Conservation (phyloP, 2,113 vertebrate genomes). For the Trinectes maculatus region DNA sequence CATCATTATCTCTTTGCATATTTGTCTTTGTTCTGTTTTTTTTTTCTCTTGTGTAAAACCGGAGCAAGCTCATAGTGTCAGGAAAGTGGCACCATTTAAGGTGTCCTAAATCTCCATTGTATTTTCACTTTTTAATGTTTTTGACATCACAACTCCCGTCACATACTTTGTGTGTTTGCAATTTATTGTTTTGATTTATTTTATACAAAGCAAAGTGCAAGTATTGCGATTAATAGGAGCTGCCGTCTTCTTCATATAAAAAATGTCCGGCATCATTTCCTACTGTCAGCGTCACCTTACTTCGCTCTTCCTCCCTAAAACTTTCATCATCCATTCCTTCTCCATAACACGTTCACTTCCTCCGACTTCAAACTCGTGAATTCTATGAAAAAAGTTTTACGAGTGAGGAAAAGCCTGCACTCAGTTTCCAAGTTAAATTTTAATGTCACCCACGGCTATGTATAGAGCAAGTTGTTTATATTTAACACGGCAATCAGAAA, state of each 20-base stretch:
- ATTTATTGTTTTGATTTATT: too few species aligned
- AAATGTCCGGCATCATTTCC: conserved; percentile 4
- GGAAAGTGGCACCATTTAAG: neutral
- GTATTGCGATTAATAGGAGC: too few species aligned
- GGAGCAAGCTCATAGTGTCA: conserved; percentile 31
- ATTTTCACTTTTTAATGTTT: conserved; percentile 4
- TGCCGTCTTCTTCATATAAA: too few species aligned
- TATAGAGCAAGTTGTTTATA: conserved; percentile 21
- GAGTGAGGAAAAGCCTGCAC: conserved; percentile 19
- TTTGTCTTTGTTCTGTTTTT: conserved; percentile 41
- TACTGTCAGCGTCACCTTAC: neutral
- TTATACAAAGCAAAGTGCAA: too few species aligned
- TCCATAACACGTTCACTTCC: conserved; percentile 14
- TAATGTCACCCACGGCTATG: conserved; percentile 33
- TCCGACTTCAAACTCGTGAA: conserved; percentile 11
- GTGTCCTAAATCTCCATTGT: neutral
- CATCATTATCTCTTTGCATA: conserved; percentile 21
- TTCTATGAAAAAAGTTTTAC: conserved; percentile 32
- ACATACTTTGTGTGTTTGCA: too few species aligned
- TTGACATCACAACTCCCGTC: neutral
- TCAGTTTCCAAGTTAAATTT: conserved; percentile 48
- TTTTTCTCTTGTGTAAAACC: conserved; percentile 29
- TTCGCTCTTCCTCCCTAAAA: conserved; percentile 8
- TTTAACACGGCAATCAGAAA: conserved; percentile 52
- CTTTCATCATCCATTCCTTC: neutral